Evolutionary conservation across 2,113 vertebrate genomes (phyloP), one percentile per base, ranked within the genome.

Genomic region (Lamprologus speciosus): DNA sequence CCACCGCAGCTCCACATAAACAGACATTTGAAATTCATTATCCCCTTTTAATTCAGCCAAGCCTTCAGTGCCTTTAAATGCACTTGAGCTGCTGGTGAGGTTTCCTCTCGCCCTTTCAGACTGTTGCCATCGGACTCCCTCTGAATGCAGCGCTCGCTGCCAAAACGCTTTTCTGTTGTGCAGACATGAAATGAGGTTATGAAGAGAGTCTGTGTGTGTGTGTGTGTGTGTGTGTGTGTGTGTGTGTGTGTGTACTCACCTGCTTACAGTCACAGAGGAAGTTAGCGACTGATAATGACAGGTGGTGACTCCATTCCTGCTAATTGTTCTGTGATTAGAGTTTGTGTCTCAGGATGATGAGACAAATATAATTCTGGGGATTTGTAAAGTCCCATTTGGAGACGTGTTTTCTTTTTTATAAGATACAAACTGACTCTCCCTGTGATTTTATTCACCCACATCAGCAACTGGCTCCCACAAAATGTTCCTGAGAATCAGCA

Each of bases 51-150:
- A 91, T 91, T 93, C 83, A 90, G 82, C 57, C 83, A 68, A 84
- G 87, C 83, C 78, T 88, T 86, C 83, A 90, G 87, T 86, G 83
- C 63, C 16, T 88, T 82, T 83, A 86, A 91, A 92, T 58, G 88
- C 84, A 88, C 88, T 92, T 92, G 47, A 89, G 87, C 84, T 87
- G 87, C 47, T 73, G 85, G 84, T 88, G 81, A 87, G 89, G 89
- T 85, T 92, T 92, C 83, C 80, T 78, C 55, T 89, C 81, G 91
- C 79, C 91, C 85, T 91, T 92, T 86, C 89, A 87, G 86, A 85
- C 57, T 86, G 84, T 84, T 81, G 84, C 89, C 87, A 87, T 31
- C 86, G 82, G 78, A 82, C 86, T 89, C 82, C 88, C 86, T 87
- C 85, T 86, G 81, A 68, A 88, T 92, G 90, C 84, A 88, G 42